phyloP scores from a whole-genome alignment of 2,797 vertebrate species.

The Anabas testudineus region DNA sequence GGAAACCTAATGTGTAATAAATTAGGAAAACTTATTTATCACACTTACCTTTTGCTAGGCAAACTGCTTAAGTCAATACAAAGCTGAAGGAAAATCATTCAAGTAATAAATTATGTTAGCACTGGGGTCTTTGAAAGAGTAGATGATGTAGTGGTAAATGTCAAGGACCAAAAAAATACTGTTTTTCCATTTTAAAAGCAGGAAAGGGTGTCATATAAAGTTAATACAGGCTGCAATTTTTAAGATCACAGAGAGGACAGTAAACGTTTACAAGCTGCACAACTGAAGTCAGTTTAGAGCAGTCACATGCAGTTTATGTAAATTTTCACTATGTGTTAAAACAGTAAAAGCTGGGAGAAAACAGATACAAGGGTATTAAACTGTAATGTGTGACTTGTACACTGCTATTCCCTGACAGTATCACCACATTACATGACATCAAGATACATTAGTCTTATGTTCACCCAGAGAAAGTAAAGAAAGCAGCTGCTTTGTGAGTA shows the following conservation, averaged over 20 bases:
- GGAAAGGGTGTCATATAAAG: neutral
- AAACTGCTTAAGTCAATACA: neutral
- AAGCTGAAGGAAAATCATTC: neutral
- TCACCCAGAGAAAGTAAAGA: neutral
- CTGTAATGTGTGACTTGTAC: neutral
- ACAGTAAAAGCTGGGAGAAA: neutral
- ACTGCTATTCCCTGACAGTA: neutral
- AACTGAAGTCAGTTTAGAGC: neutral
- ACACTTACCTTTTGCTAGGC: neutral
- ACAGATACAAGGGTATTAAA: slow-evolving; percentile 7
- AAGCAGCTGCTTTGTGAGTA: neutral
- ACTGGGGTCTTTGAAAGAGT: slow-evolving; percentile 8
- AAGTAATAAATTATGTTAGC: neutral
- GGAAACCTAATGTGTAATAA: neutral
- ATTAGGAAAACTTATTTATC: slow-evolving; percentile 1
- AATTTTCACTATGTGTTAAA: neutral
- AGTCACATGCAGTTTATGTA: neutral
- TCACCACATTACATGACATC: neutral
- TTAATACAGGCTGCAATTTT: slow-evolving; percentile 4
- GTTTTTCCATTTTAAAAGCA: slow-evolving; percentile 24
- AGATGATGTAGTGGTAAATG: slow-evolving; percentile 19
- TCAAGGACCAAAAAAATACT: neutral
- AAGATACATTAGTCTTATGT: neutral
- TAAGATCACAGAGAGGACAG: neutral
- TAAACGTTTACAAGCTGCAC: slow-evolving; percentile 22